Evolutionary conservation across 2,797 vertebrate species (phyloP).

Genomic region (Paratrypauchen microcephalus): DNA sequence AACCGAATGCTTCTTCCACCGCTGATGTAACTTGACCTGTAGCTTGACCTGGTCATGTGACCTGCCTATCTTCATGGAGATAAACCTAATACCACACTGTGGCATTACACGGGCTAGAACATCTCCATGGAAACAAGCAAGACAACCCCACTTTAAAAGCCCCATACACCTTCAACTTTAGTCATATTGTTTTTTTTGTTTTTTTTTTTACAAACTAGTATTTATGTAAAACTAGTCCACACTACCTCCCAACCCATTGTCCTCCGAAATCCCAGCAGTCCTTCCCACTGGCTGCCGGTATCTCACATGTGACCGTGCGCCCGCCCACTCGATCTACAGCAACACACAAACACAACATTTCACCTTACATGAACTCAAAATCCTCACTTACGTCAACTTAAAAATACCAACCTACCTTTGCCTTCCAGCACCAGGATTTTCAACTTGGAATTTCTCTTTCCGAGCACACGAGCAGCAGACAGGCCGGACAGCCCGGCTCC

Average conservation of each 20-base stretch:
- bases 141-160: no score
- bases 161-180: no score
- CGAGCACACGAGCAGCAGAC: constrained; percentile 67
- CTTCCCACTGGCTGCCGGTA: constrained; percentile 67
- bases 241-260: constrained; percentile 79
- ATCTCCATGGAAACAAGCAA: no score
- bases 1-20: no score
- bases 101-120: no score
- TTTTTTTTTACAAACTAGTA: background rate
- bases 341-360: background rate
- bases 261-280: constrained; percentile 79
- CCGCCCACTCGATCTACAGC: constrained; percentile 75
- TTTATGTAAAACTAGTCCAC: background rate
- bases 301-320: constrained; percentile 61
- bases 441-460: constrained; percentile 51
- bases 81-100: no score
- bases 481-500: constrained; percentile 78
- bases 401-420: constrained; percentile 64
- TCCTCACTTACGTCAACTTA: background rate
- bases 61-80: no score
- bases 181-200: background rate
- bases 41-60: no score
- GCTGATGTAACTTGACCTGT: no score
- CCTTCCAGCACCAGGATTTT: constrained; percentile 73
- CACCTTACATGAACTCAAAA: background rate